Percentiles rank a stretch among this genome's conserved stretches.
These are phyloP conservation scores for Heliothis virescens DNA, from an alignment of 1,140 invertebrate genomes.

Conservation along the genomic window DNA sequence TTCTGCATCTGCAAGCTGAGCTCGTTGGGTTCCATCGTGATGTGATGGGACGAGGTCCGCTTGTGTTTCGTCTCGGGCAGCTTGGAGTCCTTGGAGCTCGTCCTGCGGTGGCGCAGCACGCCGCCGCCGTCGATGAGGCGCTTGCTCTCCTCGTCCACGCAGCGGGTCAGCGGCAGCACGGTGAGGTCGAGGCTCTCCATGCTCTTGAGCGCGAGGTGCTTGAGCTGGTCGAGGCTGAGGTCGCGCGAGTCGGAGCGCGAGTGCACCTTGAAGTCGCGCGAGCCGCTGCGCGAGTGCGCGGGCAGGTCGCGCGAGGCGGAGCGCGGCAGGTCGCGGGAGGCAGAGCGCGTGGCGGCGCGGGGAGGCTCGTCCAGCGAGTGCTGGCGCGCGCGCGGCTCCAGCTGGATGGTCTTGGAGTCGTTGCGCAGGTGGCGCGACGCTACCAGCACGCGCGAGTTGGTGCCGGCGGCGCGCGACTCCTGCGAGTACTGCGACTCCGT, in stretches of 20 bases:
- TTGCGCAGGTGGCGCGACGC: constrained; percentile 87
- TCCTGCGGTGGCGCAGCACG: constrained; percentile 87
- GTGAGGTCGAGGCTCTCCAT: constrained; percentile 83
- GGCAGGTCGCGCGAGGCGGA: constrained; percentile 68
- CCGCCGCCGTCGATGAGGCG: constrained; percentile 82
- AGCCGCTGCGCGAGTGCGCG: constrained; percentile 67
- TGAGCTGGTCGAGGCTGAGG: constrained; percentile 62
- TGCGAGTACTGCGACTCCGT: constrained; percentile 84
- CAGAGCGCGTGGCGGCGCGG: constrained; percentile 60
- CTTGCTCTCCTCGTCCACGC: constrained; percentile 82
- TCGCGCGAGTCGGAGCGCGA: constrained; percentile 74
- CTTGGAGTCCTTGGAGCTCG: constrained; percentile 86
- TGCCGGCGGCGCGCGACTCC: constrained; percentile 65
- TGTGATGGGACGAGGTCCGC: constrained; percentile 82
- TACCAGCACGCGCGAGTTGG: constrained; percentile 81
- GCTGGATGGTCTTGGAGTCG: constrained; percentile 87
- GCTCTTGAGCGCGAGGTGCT: constrained; percentile 53
- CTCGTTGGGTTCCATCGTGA: constrained; percentile 79
- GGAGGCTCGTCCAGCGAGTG: constrained; percentile 74
- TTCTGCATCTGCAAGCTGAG: constrained; percentile 76
- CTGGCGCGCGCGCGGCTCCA: constrained; percentile 84
- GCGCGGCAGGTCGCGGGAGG: constrained; percentile 57
- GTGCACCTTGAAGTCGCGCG: constrained; percentile 69
- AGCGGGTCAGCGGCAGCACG: constrained; percentile 73
- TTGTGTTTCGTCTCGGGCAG: constrained; percentile 73